Percentiles rank a stretch among this genome's conserved stretches.
Conservation (phyloP, 2,797 vertebrate genomes). For the Scyliorhinus canicula region DNA sequence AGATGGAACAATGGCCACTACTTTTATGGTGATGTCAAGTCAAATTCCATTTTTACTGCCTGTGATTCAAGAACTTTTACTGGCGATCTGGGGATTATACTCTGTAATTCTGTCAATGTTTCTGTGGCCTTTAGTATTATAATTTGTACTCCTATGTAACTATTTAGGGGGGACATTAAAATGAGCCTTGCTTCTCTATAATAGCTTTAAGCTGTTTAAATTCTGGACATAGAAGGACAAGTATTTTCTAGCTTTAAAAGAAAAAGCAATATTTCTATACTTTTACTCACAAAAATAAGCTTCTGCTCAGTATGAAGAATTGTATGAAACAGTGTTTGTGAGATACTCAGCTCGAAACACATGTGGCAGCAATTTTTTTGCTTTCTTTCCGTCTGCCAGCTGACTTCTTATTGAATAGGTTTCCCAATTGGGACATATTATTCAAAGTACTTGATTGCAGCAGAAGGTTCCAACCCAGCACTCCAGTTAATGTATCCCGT, state of each 20-base stretch:
- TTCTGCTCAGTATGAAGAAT: background rate
- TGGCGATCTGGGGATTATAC: background rate
- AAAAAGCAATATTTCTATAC: background rate
- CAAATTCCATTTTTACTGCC: background rate
- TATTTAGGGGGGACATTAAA: background rate
- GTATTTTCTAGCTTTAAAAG: background rate
- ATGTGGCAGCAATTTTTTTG: slow-evolving; percentile 28
- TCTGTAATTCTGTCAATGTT: slow-evolving; percentile 10
- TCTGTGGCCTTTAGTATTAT: background rate
- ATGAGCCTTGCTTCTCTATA: background rate
- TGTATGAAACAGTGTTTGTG: background rate
- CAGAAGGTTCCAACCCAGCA: slow-evolving; percentile 15
- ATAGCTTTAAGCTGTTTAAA: background rate
- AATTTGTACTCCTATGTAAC: background rate
- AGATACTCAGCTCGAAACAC: slow-evolving; percentile 16
- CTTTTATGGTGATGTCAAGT: background rate
- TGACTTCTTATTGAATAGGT: background rate
- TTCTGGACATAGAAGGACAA: background rate
- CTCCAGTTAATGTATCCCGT: slow-evolving; percentile 24
- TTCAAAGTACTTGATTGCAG: slow-evolving; percentile 31
- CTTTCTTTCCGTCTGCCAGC: slow-evolving; percentile 30
- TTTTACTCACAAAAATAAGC: background rate
- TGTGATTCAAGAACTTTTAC: background rate
- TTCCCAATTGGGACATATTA: slow-evolving; percentile 33
- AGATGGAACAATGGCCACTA: background rate